Evolutionary conservation across 2,113 vertebrate species (phyloP).

Genomic region (Pantherophis guttatus): DNA sequence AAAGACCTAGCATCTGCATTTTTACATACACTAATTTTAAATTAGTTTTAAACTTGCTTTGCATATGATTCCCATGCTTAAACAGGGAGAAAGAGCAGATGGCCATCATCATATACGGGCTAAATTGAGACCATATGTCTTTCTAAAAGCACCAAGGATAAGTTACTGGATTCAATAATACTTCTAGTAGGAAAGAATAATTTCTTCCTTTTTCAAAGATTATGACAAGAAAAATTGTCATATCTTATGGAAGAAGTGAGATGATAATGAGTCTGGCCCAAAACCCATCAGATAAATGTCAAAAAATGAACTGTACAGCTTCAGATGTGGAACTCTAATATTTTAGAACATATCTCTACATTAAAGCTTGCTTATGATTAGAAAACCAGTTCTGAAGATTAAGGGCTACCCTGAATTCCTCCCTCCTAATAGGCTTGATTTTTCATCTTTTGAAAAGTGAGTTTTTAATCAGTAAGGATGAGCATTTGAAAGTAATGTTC

Average conservation of each 20-base stretch:
- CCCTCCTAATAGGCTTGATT: not conserved
- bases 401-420: not conserved
- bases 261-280: not conserved
- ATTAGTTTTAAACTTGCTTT: not conserved
- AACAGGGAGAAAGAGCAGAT: not conserved
- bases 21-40: not conserved
- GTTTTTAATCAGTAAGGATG: not conserved
- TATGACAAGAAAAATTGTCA: not conserved
- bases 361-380: not conserved
- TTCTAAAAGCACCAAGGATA: not conserved
- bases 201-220: not conserved
- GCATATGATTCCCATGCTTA: not conserved
- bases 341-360: not conserved
- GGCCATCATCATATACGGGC: not conserved
- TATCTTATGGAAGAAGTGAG: not conserved
- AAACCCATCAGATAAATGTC: not conserved
- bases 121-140: constrained; percentile 3
- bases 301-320: not conserved
- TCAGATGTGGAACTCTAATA: not conserved
- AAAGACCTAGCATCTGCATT: not conserved
- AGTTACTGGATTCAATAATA: not conserved
- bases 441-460: not conserved
- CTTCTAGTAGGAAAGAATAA: not conserved
- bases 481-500: not conserved
- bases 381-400: not conserved